Base-by-base conservation (phyloP, 2,797 vertebrate genomes). In the Iguana delicatissima region DNA sequence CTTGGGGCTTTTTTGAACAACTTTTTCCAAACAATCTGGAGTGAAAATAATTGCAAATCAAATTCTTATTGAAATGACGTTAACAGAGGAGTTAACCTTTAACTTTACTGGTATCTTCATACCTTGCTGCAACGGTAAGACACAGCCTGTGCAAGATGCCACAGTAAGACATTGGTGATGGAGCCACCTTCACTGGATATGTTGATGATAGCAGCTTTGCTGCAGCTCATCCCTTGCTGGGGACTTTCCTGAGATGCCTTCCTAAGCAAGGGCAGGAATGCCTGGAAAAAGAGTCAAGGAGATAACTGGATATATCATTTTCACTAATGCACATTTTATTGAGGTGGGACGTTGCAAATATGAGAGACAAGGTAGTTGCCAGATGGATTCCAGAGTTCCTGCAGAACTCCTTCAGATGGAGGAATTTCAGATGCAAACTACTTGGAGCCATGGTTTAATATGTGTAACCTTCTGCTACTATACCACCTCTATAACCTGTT, bases 151-250 rank as follows among this genome's bases (percentile, higher is more conserved):
- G 74, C 94, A 0, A 3, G 1, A 1, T 1, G 0, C 46, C 92
- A 96, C 1, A 72, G 1, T 0, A 90, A 6, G 42, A 91, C 79
- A 0, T 90, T 62, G 0, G 0, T 0, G 18, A 96, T 90, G 84
- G 96, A 97, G 9, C 62, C 93, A 57, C 95, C 1, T 6, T 26
- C 0, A 0, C 96, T 84, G 67, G 97, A 97, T 22, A 97, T 50
- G 89, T 97, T 94, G 91, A 97, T 26, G 6, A 97, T 85, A 1
- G 96, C 95, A 64, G 97, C 95, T 92, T 96, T 97, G 50, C 87
- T 90, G 86, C 90, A 95, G 50, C 96, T 96, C 96, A 97, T 94
- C 38, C 72, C 79, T 38, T 69, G 80, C 22, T 57, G 18, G 13
- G 84, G 57, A 26, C 86, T 89, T 74, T 89, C 80, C 52, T 35